A percentile compares a stretch with the other conserved stretches of the same genome.
phyloP scores from a whole-genome alignment of 2,797 vertebrate species.

The Pseudopleuronectes americanus region DNA sequence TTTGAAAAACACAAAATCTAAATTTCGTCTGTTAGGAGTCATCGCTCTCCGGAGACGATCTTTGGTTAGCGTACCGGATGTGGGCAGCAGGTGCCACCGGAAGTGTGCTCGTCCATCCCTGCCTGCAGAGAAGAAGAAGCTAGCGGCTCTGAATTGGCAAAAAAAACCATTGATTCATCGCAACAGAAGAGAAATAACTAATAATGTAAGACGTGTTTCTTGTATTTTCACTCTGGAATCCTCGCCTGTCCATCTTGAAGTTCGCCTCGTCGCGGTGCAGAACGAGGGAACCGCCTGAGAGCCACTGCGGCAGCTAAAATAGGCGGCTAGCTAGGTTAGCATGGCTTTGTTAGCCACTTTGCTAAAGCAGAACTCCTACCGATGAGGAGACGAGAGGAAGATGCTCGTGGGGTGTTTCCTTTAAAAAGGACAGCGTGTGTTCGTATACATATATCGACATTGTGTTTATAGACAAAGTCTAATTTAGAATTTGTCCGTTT shows the following conservation, averaged over 20 bases:
- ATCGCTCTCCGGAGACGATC: conserved; percentile 9
- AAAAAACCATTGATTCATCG: background rate
- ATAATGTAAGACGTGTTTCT: conserved; percentile 1
- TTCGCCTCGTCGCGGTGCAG: accelerated
- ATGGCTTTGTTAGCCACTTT: conserved; percentile 72
- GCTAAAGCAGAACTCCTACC: background rate
- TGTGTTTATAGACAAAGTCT: accelerated
- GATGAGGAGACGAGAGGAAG: background rate
- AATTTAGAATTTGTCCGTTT: background rate
- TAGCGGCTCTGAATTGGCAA: conserved; percentile 19
- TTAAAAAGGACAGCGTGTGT: accelerated
- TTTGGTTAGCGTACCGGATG: conserved; percentile 59
- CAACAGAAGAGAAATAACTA: background rate
- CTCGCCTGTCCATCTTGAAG: accelerated
- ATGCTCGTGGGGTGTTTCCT: accelerated
- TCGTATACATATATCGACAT: no score
- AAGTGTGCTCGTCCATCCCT: conserved; percentile 48
- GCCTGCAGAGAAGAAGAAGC: conserved; percentile 34
- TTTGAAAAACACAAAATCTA: background rate
- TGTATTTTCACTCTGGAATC: accelerated
- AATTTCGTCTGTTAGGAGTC: background rate
- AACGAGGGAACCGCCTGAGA: background rate
- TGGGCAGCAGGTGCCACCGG: conserved; percentile 61
- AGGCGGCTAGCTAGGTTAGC: conserved; percentile 65
- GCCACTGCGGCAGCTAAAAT: conserved; percentile 45